These are phyloP conservation scores for Chironomus tepperi DNA, from an alignment of 1,140 invertebrate species.

Conservation along the genomic window DNA sequence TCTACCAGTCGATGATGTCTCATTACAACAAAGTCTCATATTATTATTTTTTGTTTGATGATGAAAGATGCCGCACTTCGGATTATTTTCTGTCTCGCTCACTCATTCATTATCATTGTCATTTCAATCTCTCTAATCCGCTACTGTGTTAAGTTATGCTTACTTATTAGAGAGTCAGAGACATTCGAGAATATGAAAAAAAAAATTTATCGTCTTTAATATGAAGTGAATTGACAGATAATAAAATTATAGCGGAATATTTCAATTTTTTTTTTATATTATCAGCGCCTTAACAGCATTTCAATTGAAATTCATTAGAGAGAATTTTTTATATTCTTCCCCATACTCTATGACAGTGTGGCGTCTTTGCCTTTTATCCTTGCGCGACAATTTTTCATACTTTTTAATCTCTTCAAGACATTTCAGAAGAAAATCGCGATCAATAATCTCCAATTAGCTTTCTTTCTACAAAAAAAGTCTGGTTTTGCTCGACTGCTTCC, in stretches of 20 bases:
- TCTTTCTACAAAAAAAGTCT: neutral
- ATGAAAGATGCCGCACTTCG: constrained; percentile 11
- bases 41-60: neutral
- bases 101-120: constrained; percentile 12
- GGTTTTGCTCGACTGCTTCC: too few relatives aligned
- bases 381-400: constrained; percentile 7
- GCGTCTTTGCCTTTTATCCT: neutral
- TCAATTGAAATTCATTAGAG: constrained; percentile 9
- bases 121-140: constrained; percentile 6
- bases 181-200: neutral
- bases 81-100: neutral
- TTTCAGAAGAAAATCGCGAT: neutral
- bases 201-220: too few relatives aligned
- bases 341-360: too few relatives aligned
- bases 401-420: constrained; percentile 7
- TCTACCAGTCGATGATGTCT: too few relatives aligned
- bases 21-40: too few relatives aligned
- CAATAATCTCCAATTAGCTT: constrained; percentile 13
- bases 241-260: constrained; percentile 8
- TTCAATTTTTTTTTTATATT: neutral
- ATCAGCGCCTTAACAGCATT: neutral
- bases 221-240: neutral
- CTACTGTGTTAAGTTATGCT: too few relatives aligned
- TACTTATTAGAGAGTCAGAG: too few relatives aligned
- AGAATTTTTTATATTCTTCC: neutral